Base-by-base conservation (phyloP, 2,113 vertebrate genomes). In the Stegastes partitus region DNA sequence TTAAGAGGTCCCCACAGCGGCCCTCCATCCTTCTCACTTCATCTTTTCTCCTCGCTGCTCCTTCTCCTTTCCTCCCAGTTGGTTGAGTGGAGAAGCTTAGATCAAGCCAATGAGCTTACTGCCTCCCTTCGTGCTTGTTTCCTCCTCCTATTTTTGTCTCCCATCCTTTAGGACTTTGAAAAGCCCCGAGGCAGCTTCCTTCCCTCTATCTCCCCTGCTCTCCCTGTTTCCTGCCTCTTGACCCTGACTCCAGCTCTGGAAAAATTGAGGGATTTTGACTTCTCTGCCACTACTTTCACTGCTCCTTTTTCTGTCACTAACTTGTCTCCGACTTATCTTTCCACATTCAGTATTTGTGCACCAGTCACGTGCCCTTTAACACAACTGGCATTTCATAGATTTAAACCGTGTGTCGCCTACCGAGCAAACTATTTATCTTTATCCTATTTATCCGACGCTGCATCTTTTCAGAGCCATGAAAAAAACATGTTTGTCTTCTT, bases 171-270 rank as follows among this genome's bases (percentile, higher is more conserved):
- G 59, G 67, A 77, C 70, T 73, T 84, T 82, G 19, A 81, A 83
- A 83, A 79, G 51, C 73, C 72, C 58, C 56, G 22, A 47, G 34
- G 82, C 57, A 82, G 62, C 84, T 79, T 79, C 65, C 57, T 72
- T 63, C 56, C 62, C 31, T 57, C 31, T 26, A 42, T 75, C 42
- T 34, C 64, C 22, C 12, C 68, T 74, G 28, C 26, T 82, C 77
- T 79, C 73, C 56, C 72, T 25, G 67, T 74, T 77, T 83, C 65
- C 77, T 83, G 79, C 59, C 77, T 83, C 76, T 78, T 84, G 79
- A 86, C 78, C 77, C 78, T 25, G 67, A 84, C 58, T 82, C 65
- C 66, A 73, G 55, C 37, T 68, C 54, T 39, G 31, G 53, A 69
- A 79, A n/a, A 67, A 84, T 53, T 63, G 55, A 56, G 34, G 50